Evolutionary conservation across 2,113 vertebrate genomes (phyloP).

Genomic region (Malurus melanocephalus): DNA sequence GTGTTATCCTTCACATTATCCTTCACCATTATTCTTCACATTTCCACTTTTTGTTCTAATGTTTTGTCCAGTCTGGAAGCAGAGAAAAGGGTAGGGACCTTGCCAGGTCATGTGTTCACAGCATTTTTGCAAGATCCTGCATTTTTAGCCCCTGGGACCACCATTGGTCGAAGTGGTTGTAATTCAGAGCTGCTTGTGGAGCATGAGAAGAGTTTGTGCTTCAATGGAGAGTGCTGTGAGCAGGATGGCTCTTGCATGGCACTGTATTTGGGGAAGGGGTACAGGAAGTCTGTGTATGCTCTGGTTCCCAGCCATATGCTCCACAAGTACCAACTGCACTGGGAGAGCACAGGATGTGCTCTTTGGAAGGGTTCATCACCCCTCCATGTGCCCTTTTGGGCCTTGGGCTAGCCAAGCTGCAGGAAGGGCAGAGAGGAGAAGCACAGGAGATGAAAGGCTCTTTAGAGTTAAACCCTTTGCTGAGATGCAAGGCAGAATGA

Average conservation of each 20-base stretch:
- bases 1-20: background rate
- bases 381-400: background rate
- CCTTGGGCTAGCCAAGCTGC: background rate
- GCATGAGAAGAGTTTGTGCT: background rate
- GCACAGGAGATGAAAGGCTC: slow-evolving; percentile 39
- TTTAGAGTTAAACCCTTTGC: background rate
- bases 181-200: background rate
- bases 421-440: slow-evolving; percentile 32
- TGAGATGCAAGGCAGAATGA: slow-evolving; percentile 1
- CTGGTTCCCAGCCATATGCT: background rate
- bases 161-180: background rate
- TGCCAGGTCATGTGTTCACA: background rate
- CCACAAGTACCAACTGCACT: background rate
- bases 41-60: background rate
- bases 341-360: background rate
- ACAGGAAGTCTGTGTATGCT: background rate
- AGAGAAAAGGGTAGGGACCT: background rate
- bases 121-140: background rate
- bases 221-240: background rate
- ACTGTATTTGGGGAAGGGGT: background rate
- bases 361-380: background rate
- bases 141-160: background rate
- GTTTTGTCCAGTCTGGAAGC: background rate
- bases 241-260: background rate
- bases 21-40: background rate